A percentile compares a stretch with the other conserved stretches of the same genome.
Conservation (phyloP, 1,140 invertebrate species). For the Drosophila simulans region DNA sequence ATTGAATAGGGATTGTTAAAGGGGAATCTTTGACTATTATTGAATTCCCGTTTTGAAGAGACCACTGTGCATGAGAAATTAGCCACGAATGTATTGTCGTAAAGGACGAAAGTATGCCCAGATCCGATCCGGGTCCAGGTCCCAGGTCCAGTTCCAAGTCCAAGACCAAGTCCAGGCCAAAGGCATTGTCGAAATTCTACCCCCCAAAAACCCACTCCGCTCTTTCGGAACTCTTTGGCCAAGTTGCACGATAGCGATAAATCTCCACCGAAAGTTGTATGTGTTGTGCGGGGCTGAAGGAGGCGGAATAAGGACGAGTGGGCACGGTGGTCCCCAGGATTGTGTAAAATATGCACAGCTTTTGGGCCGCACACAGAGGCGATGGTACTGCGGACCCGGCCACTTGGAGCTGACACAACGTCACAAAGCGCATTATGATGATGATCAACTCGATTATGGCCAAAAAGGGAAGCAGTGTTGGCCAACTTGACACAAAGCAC, state of each 20-base stretch:
- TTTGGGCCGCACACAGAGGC: constrained; percentile 35
- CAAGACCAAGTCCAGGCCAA: constrained; percentile 32
- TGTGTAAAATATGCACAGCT: constrained; percentile 78
- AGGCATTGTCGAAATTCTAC: constrained; percentile 68
- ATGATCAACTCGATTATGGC: constrained; percentile 69
- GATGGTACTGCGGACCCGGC: constrained; percentile 35
- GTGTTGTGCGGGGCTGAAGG: constrained; percentile 20
- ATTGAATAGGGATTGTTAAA: too few relatives aligned
- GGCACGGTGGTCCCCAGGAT: constrained; percentile 42
- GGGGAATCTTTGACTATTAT: not conserved
- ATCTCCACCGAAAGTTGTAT: constrained; percentile 68
- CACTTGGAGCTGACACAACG: constrained; percentile 73
- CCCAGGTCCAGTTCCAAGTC: constrained; percentile 5
- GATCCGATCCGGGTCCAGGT: constrained; percentile 5
- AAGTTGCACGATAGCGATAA: constrained; percentile 76
- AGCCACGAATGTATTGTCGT: constrained; percentile 41
- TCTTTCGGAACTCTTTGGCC: constrained; percentile 41
- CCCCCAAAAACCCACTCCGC: constrained; percentile 18
- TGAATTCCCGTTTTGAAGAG: constrained; percentile 19
- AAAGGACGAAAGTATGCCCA: constrained; percentile 44
- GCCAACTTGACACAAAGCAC: constrained; percentile 10
- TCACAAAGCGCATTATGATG: constrained; percentile 80
- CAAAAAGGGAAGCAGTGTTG: constrained; percentile 32
- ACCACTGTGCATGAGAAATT: constrained; percentile 29
- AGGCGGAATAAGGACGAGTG: constrained; percentile 1